Base-by-base conservation (phyloP, 2,797 vertebrate species). In the Luscinia megarhynchos region DNA sequence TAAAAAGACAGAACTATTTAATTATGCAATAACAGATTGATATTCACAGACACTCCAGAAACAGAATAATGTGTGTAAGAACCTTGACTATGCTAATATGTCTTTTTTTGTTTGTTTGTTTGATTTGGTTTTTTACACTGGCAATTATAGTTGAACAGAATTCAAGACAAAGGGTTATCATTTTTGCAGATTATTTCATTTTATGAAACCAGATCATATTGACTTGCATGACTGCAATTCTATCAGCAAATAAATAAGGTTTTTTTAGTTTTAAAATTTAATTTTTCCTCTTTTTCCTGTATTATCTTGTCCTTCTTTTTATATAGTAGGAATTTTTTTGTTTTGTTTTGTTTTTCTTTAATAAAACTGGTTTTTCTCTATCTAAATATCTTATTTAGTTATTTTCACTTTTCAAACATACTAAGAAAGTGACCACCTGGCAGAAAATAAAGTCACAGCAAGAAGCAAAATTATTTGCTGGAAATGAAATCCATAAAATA, bases 1-100 rank as follows among this genome's bases (percentile, higher is more conserved):
- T 94, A 84, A 96, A 95, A 93, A 92, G 40, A 84, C 79, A 87
- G 68, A 93, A 78, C 18, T 79, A 63, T 90, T 54, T 74, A 96
- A 90, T 94, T 94, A 96, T 66, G 30, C 53, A 96, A 91, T 68
- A 91, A 76, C 48, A 94, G 34, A 81, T 32, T 76, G 74, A 68
- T 80, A 88, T 86, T 95, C 92, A 91, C 29, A 85, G 90, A 80
- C 67, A 62, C 23, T 95, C 32, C 38, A 78, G 89, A 78, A 84
- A 84, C 26, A 92, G 20, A 89, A 94, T 67, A 79, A 63, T 80
- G 21, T 73, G 50, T 83, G 70, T 81, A 91, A 94, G 63, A 95
- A 74, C 26, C 45, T 77, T 94, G 73, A 77, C 36, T 94, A 51
- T 86, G 48, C 59, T 94, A 86, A 90, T 92, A 70, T 15, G 79